Conservation (phyloP, 2,888 invertebrate genomes). For the Plusia festucae region DNA sequence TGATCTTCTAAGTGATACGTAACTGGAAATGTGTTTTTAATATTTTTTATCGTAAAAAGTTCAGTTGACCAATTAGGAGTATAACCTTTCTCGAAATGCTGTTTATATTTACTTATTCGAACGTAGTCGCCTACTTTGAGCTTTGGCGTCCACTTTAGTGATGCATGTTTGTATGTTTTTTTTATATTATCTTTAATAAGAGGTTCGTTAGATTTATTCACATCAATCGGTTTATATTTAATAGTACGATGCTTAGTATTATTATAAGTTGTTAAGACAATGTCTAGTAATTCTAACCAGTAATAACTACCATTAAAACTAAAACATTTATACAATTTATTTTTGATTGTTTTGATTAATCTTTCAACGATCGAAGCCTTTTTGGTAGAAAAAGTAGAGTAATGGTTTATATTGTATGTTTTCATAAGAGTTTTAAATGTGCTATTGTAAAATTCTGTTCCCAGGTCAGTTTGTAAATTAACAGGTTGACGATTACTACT, state of each 20-base stretch:
- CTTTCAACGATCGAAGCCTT: conserved; percentile 41
- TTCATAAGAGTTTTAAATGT: conserved; percentile 54
- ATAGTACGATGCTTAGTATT: conserved; percentile 29
- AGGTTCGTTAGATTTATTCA: conserved; percentile 23
- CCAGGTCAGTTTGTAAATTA: conserved; percentile 50
- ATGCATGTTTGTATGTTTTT: background rate
- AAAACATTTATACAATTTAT: conserved; percentile 12
- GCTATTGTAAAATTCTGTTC: conserved; percentile 21
- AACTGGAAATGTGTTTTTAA: conserved; percentile 39
- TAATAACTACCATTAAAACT: conserved; percentile 23
- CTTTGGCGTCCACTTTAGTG: too few species aligned
- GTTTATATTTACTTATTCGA: conserved; percentile 44
- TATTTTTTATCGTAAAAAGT: conserved; percentile 40
- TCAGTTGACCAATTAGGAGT: conserved; percentile 48
- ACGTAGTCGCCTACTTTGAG: conserved; percentile 21
- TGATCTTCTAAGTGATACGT: conserved; percentile 40
- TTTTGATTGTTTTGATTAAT: conserved; percentile 6
- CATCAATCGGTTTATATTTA: conserved; percentile 22
- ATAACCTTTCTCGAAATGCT: conserved; percentile 35
- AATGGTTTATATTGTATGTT: conserved; percentile 53
- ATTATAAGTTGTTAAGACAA: conserved; percentile 7
- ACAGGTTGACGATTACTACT: conserved; percentile 14
- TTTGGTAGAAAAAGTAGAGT: conserved; percentile 28
- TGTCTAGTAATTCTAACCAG: conserved; percentile 13
- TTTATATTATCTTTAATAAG: background rate